Evolutionary conservation across 2,113 vertebrate genomes (phyloP), one percentile per base, ranked within the genome.

Genomic region (Perccottus glenii): DNA sequence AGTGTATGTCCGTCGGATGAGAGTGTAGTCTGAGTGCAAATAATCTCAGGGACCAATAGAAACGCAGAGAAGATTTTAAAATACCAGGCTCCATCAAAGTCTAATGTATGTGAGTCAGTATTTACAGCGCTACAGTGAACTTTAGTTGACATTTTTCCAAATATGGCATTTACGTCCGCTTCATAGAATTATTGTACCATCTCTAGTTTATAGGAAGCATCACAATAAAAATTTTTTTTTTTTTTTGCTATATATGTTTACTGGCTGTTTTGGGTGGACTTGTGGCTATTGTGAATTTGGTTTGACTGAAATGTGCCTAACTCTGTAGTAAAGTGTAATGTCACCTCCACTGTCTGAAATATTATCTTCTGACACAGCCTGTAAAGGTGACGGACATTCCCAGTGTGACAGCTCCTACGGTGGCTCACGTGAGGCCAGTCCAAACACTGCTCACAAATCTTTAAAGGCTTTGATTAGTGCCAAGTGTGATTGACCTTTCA

Each of bases 401-500:
- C 75, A 62, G 68, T 55, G 7, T 0, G 43, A 60, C 9, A 43
- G 47, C 64, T 64, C 42, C 59, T 57, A 42, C 7, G 5, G 8
- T 62, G 56, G 57, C 60, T 32, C 32, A 2, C 44, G 70, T 53
- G 70, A 60, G 48, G 14, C 47, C 50, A 32, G 59, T 63, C 55
- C 51, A 60, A 44, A 79, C 47, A 69, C 55, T 55, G 69, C 60
- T 75, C 50, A 9, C 47, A 83, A 75, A 83, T 75, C 55, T 64
- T 60, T 64, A 36, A 14, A 51, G 65, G 19, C 57, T 77, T 78
- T 87, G 85, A 87, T 88, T 85, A 82, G 83, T 78, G 62, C 83
- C 66, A 80, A 60, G 51, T 44, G 59, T 76, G 79, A 87, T 86
- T 84, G 78, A 83, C 85, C 85, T 78, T 86, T 84, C 70, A 67